phyloP scores from a whole-genome alignment of 2,797 vertebrate genomes.

The Thaleichthys pacificus region DNA sequence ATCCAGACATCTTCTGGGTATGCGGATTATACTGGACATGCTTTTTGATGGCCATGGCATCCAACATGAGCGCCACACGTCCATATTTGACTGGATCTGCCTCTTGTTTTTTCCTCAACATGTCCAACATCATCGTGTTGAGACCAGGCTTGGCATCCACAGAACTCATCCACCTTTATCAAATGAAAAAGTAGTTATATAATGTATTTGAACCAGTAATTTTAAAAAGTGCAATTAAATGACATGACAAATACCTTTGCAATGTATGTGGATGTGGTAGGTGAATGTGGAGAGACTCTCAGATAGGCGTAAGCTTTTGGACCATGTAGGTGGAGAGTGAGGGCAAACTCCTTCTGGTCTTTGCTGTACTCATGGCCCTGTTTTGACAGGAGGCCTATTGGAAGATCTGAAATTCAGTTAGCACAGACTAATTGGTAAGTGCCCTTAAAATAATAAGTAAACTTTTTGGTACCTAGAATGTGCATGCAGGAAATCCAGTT shows the following conservation, averaged over 20 bases:
- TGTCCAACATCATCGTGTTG: no score
- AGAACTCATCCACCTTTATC: constrained; percentile 19
- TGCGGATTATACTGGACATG: no score
- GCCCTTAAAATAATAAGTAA: not conserved
- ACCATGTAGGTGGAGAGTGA: constrained; percentile 26
- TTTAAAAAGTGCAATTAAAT: no score
- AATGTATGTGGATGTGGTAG: constrained; percentile 24
- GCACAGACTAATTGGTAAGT: not conserved
- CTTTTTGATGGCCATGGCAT: no score
- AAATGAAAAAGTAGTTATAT: not conserved
- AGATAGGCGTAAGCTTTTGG: constrained; percentile 1
- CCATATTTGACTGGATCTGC: no score
- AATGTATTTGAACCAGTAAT: no score
- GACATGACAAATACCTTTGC: constrained; percentile 1
- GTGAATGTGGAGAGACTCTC: constrained; percentile 18
- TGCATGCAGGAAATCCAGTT: not conserved
- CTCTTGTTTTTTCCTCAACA: no score
- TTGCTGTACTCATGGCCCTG: constrained; percentile 30
- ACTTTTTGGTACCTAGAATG: not conserved
- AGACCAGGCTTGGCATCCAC: not conserved
- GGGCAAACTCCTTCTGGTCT: constrained; percentile 37
- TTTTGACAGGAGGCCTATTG: constrained; percentile 23
- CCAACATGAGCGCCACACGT: no score
- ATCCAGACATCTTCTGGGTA: no score
- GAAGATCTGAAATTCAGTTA: constrained; percentile 35